Base-by-base conservation (phyloP, 2,113 vertebrate genomes). In the Plotosus lineatus region DNA sequence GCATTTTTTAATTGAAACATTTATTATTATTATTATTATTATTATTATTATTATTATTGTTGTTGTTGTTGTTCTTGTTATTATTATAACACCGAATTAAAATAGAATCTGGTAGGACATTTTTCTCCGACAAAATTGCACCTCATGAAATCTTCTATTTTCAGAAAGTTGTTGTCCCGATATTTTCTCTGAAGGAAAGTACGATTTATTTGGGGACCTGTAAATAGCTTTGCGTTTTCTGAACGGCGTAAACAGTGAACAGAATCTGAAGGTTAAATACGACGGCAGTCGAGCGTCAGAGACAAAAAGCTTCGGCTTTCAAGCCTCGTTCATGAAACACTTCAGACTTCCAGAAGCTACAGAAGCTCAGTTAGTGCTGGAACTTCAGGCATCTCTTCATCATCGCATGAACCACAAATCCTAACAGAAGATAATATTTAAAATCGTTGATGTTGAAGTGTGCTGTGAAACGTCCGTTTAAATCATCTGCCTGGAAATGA, bases 381-480 rank as follows among this genome's bases (percentile, higher is more conserved):
- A 89, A 88, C 87, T 90, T 90, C 88, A 90, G 83, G 87, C 90
- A 88, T 84, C 87, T 84, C 74, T 83, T 89, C 90, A 88, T 88
- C 82, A 90, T 93, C 94, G 94, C 95, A 96, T 95, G 94, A 94
- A 94, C 90, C 93, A 94, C 93, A 89, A 91, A 91, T 92, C 91
- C 90, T 89, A 91, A 91, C 91, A 86, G 80, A 86, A 94, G 88
- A 88, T 89, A 92, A 88, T 91, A 91, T 92, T 89, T 93, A 87
- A 87, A 90, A 89, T 87, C 88, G 88, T 93, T 92, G 92, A 94
- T 90, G 93, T 91, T 78, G 93, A 93, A 95, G 92, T 92, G 92
- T 95, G 93, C 90, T 93, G 91, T 95, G 90, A 94, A 92, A 84
- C 75, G 90, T 92, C 87, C 88, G 90, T 95, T 94, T 92, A 94